These are phyloP conservation scores for Pollicipes pollicipes DNA, from an alignment of 1,140 invertebrate genomes.

Conservation along the genomic window DNA sequence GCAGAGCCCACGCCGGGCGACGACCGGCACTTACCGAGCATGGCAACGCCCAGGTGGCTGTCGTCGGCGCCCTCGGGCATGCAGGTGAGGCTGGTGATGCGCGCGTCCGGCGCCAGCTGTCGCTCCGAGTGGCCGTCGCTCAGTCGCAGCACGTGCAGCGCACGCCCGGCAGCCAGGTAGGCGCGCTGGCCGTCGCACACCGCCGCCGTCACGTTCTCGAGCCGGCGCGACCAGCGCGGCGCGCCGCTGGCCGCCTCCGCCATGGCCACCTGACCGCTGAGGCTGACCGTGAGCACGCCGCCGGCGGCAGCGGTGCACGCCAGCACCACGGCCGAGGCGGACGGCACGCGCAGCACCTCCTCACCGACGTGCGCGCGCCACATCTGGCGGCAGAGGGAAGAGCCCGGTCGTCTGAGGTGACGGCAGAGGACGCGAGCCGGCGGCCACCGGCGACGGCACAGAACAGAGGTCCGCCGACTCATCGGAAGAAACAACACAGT, in stretches of 20 bases:
- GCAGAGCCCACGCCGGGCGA: too few species aligned
- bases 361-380: neutral
- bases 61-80: neutral
- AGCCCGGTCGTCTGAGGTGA: too few species aligned
- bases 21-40: neutral
- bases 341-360: neutral
- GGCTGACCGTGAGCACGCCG: neutral
- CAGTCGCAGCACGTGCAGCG: neutral
- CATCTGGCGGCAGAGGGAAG: neutral
- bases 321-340: neutral
- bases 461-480: too few species aligned
- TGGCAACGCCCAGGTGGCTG: neutral
- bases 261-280: neutral
- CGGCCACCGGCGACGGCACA: too few species aligned
- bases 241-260: too few species aligned
- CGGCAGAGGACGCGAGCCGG: too few species aligned
- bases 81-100: neutral
- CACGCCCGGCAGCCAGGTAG: neutral
- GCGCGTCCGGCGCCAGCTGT: neutral
- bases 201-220: neutral
- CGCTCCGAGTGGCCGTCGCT: neutral
- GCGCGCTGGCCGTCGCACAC: neutral
- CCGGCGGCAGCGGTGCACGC: neutral
- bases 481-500: too few species aligned
- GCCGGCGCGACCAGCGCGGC: neutral